Conservation (phyloP, 2,113 vertebrate species). For the Meleagris gallopavo region DNA sequence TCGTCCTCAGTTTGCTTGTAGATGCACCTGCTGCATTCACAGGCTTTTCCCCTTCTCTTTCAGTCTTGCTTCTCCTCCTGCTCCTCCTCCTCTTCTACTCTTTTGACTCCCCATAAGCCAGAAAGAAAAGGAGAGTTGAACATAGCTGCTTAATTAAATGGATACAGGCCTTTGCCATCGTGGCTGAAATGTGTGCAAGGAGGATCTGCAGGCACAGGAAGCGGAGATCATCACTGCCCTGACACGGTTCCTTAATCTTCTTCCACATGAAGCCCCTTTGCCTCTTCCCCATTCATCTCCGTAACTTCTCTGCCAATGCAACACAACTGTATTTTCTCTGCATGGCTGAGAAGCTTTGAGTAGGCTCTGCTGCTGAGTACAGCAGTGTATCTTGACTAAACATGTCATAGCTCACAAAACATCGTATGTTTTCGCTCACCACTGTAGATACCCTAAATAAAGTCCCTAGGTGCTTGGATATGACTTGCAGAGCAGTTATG, state of each 20-base stretch:
- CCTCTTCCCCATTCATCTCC: background rate
- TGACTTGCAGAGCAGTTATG: background rate
- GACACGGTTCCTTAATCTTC: background rate
- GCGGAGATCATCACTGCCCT: background rate
- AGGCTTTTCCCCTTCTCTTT: background rate
- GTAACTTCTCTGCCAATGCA: background rate
- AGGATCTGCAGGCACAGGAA: background rate
- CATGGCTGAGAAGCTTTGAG: constrained; percentile 29
- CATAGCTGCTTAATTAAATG: background rate
- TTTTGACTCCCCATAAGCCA: background rate
- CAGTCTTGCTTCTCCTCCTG: background rate
- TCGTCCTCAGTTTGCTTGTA: background rate
- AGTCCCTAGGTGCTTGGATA: background rate
- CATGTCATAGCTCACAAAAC: constrained; percentile 24
- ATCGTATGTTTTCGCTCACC: background rate
- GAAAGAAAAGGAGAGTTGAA: background rate
- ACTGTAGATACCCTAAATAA: background rate
- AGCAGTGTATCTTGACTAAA: constrained; percentile 24
- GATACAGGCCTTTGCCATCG: background rate
- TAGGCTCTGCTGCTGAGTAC: background rate
- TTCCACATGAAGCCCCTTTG: background rate
- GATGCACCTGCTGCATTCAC: background rate
- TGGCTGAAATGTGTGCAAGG: background rate
- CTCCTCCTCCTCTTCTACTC: background rate
- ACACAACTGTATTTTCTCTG: background rate